Evolutionary conservation across 2,797 vertebrate genomes (phyloP), one percentile per base, ranked within the genome.

Genomic region (Spinus olivaceus): DNA sequence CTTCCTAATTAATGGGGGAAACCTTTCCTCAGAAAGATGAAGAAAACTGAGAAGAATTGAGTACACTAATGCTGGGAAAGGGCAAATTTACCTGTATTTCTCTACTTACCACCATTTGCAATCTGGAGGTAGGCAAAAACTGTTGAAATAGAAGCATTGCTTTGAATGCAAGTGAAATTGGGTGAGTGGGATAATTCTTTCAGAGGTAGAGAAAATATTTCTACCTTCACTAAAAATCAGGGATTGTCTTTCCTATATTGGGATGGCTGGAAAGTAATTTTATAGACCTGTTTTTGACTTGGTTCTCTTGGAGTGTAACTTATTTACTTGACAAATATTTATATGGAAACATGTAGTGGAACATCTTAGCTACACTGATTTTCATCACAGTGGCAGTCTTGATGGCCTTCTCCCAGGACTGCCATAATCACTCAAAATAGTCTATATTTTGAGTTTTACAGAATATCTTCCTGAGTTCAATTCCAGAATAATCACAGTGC

Each of bases 1-100:
- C 54, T 72, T 87, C 61, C 64, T 84, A 92, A 91, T 92, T 94
- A 93, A 81, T 79, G 28, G 30, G 28, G 35, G 42, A 85, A 96
- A 85, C 87, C 44, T 32, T 86, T 79, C 37, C 60, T 57, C 54
- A 77, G 77, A 90, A 67, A 64, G 59, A 77, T 46, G 74, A 81
- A 56, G 32, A 67, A 83, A 86, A 67, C 35, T 30, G 49, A 44
- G 49, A 47, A 65, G 66, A 82, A 25, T 20, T 33, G 39, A 69
- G 27, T 33, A 30, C 66, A 35, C 46, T 73, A 79, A 53, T 82
- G 44, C 60, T 65, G 32, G 35, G 20, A 91, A 94, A 77, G 41
- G 49, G 16, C n/a, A 84, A 47, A 49, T 47, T 87, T 76, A 19
- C 28, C 59, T 61, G 32, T 74, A 17, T 14, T 47, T 90, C 24